Evolutionary conservation across 2,113 vertebrate genomes (phyloP).

Genomic region (Toxotes jaculatrix): DNA sequence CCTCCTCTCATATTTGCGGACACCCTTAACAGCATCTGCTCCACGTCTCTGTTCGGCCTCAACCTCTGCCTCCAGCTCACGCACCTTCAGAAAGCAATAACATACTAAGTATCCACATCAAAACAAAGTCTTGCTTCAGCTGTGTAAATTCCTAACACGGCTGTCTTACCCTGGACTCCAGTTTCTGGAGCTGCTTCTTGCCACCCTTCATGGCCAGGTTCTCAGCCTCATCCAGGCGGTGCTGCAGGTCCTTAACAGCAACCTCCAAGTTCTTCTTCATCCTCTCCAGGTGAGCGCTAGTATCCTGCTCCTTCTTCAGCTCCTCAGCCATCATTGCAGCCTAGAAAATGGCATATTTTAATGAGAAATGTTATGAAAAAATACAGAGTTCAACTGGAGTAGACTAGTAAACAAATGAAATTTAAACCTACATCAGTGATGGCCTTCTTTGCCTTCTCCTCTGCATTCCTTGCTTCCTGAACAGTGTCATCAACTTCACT

Average conservation of each 20-base stretch:
- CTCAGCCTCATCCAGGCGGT: slow-evolving; percentile 92
- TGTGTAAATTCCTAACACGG: fast-evolving
- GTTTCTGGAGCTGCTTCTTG: slow-evolving; percentile 90
- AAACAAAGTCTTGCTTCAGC: not conserved
- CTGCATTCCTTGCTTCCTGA: slow-evolving; percentile 86
- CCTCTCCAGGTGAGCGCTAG: slow-evolving; percentile 91
- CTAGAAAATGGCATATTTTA: slow-evolving; percentile 36
- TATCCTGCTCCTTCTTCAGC: slow-evolving; percentile 92
- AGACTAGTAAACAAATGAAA: not conserved
- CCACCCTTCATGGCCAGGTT: slow-evolving; percentile 89
- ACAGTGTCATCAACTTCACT: slow-evolving; percentile 77
- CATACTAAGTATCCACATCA: no score
- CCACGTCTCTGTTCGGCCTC: slow-evolving; percentile 75
- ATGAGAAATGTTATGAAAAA: not conserved
- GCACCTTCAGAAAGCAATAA: slow-evolving; percentile 54
- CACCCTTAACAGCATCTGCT: slow-evolving; percentile 74
- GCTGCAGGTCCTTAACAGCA: slow-evolving; percentile 84
- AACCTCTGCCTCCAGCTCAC: slow-evolving; percentile 71
- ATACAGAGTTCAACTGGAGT: not conserved
- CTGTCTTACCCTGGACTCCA: slow-evolving; percentile 84
- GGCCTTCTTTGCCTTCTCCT: slow-evolving; percentile 96
- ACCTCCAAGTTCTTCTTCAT: slow-evolving; percentile 96
- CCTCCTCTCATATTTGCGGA: slow-evolving; percentile 80
- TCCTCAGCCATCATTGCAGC: slow-evolving; percentile 92
- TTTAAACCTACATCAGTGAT: slow-evolving; percentile 86